These are phyloP conservation scores for Callopanchax toddi DNA, from an alignment of 2,113 vertebrate species.

Conservation along the genomic window DNA sequence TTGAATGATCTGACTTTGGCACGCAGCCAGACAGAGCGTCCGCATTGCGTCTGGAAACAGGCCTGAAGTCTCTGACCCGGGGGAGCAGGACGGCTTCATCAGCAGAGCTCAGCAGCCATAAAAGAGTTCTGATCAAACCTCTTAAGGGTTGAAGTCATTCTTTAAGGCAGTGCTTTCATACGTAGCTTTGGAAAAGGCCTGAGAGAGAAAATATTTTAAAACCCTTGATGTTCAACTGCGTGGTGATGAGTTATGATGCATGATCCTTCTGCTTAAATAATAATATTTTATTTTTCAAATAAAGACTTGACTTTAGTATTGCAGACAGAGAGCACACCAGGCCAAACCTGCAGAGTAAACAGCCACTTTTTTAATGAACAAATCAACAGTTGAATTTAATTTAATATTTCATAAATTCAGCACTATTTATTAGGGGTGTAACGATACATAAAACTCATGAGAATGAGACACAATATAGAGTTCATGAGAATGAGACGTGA, in stretches of 20 bases:
- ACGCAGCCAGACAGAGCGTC: conserved; percentile 52
- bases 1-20: conserved; percentile 56
- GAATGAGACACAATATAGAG: too few relatives aligned
- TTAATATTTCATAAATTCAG: too few relatives aligned
- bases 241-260: neutral
- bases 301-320: neutral
- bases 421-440: too few relatives aligned
- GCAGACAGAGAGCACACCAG: neutral
- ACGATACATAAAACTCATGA: too few relatives aligned
- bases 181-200: conserved; percentile 18
- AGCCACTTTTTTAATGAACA: too few relatives aligned
- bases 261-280: neutral
- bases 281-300: neutral
- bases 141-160: conserved; percentile 45
- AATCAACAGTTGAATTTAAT: too few relatives aligned
- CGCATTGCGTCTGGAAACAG: conserved; percentile 70
- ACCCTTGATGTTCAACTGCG: neutral
- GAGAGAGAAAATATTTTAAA: neutral
- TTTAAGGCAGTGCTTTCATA: conserved; percentile 14
- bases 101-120: conserved; percentile 52
- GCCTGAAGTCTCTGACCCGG: conserved; percentile 59
- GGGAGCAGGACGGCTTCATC: conserved; percentile 50
- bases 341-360: neutral
- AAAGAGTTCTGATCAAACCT: conserved; percentile 61
- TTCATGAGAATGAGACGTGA: too few relatives aligned